Evolutionary conservation across 2,113 vertebrate species (phyloP).

Genomic region (Upupa epops): DNA sequence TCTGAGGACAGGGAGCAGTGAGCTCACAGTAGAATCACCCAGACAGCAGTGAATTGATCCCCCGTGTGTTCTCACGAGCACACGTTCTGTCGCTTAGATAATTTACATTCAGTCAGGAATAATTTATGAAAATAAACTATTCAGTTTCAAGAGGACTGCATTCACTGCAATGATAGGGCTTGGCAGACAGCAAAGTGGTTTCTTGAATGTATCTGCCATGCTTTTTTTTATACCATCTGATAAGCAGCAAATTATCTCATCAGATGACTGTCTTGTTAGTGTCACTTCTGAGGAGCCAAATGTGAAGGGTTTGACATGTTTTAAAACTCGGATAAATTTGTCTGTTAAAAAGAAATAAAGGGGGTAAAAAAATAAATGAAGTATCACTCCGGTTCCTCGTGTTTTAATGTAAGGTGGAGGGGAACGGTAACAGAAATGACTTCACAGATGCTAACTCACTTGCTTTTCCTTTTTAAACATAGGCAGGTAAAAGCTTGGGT

Average conservation of each 20-base stretch:
- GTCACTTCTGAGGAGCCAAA: constrained; percentile 27
- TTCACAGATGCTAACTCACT: neutral
- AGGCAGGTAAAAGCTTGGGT: neutral
- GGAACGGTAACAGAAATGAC: neutral
- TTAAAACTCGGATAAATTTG: constrained; percentile 19
- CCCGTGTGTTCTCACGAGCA: neutral
- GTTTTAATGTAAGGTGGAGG: neutral
- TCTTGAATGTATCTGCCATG: neutral
- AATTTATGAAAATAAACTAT: constrained; percentile 63
- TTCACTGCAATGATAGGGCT: constrained; percentile 22
- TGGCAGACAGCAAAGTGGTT: constrained; percentile 1
- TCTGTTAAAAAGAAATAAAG: neutral
- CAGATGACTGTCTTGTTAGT: constrained; percentile 43
- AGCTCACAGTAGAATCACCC: neutral
- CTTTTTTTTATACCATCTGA: neutral
- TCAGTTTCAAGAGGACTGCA: constrained; percentile 36
- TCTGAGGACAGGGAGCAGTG: constrained; percentile 10
- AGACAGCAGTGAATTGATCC: constrained; percentile 8
- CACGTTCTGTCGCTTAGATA: constrained; percentile 25
- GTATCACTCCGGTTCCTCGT: neutral
- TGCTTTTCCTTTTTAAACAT: neutral
- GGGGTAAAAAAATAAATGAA: too few species aligned
- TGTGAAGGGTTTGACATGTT: constrained; percentile 10
- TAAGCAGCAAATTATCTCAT: constrained; percentile 53
- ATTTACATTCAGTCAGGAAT: constrained; percentile 13